These are phyloP conservation scores for Dendrolimus pini DNA, from an alignment of 2,888 invertebrate species.

Conservation along the genomic window DNA sequence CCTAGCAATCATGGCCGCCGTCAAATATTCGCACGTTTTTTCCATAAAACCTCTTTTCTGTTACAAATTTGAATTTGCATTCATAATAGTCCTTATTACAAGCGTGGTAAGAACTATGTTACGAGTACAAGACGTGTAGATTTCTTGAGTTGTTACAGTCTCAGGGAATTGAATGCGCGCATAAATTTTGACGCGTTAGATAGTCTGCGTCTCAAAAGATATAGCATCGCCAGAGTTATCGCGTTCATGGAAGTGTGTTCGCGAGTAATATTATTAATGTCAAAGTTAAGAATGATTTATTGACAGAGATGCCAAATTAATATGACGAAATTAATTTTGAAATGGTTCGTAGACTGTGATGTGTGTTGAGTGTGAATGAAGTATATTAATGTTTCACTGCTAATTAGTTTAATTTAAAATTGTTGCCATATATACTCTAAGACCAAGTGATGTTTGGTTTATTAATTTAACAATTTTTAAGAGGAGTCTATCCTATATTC, in stretches of 20 bases:
- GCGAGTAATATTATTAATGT: not conserved
- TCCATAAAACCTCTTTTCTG: constrained; percentile 1
- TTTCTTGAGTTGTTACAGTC: constrained; percentile 4
- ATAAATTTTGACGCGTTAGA: constrained; percentile 21
- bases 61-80: not conserved
- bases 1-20: constrained; percentile 34
- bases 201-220: not conserved
- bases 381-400: too few relatives aligned
- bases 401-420: too few relatives aligned
- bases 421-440: too few relatives aligned
- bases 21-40: constrained; percentile 28
- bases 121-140: not conserved
- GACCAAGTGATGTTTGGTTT: too few relatives aligned
- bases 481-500: too few relatives aligned
- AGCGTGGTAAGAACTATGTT: constrained; percentile 11
- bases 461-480: too few relatives aligned
- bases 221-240: not conserved
- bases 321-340: not conserved
- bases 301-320: not conserved
- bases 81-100: constrained; percentile 9
- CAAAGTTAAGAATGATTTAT: not conserved
- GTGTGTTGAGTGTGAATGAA: too few relatives aligned
- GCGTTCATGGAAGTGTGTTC: not conserved
- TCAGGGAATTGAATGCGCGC: constrained; percentile 28
- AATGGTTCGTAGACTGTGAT: not conserved